phyloP scores from a whole-genome alignment of 30 jellyfish, hydroid and myxozoan species.

The Rhopilema esculentum region DNA sequence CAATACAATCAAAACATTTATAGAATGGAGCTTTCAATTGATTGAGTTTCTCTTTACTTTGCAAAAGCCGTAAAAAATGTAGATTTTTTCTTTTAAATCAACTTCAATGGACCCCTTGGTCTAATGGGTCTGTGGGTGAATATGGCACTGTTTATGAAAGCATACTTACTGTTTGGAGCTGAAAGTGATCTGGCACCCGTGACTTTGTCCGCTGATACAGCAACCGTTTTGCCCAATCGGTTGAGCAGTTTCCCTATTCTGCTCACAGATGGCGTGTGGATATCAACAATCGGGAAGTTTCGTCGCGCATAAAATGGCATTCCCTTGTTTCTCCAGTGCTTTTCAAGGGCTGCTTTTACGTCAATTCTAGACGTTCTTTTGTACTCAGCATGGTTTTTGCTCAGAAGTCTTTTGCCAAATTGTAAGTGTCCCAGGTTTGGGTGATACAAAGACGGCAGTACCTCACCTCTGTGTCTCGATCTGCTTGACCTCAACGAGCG shows the following conservation, averaged over 20 bases:
- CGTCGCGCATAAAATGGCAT: background rate
- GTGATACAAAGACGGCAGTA: background rate
- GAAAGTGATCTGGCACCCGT: background rate
- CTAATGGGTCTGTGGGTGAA: too few species aligned
- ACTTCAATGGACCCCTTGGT: too few species aligned
- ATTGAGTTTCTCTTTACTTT: too few species aligned
- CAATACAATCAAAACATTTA: too few species aligned
- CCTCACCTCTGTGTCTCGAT: background rate
- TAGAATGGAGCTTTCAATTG: too few species aligned
- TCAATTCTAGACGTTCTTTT: background rate
- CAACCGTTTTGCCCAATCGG: constrained; percentile 1
- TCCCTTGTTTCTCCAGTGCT: background rate
- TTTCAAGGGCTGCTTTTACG: background rate
- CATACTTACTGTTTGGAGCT: background rate
- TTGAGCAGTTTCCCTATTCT: constrained; percentile 8
- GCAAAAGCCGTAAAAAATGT: too few species aligned
- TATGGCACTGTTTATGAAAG: too few species aligned
- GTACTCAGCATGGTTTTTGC: background rate
- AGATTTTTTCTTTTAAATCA: too few species aligned
- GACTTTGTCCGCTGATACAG: background rate
- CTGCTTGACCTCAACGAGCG: background rate
- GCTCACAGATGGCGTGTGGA: constrained; percentile 4
- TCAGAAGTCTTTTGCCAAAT: background rate
- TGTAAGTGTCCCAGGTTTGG: background rate
- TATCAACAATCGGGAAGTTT: constrained; percentile 4